Base-by-base conservation (phyloP, 2,113 vertebrate genomes). In the Albula goreensis region DNA sequence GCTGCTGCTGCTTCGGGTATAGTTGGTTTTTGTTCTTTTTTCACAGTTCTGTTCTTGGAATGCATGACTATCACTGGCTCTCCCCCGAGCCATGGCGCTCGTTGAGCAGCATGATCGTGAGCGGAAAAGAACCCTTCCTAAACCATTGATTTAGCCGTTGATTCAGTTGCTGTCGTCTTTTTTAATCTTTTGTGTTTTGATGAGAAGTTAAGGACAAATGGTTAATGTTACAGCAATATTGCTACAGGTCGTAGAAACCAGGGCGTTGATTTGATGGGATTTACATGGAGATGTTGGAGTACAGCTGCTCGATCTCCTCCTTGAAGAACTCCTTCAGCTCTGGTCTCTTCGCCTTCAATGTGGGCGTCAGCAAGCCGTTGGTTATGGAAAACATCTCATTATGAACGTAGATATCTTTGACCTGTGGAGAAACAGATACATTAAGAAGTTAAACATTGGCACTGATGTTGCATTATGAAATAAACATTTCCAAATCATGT, bases 261-360 rank as follows among this genome's bases (percentile, higher is more conserved):
- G 91, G 91, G 89, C 52, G 88, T 89, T 85, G 88, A 88, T 90
- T 90, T 0, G 0, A 50, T 89, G 86, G 83, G 87, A 93, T 98
- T 41, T 96, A 99, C 95, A 98, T 96, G 93, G 96, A 96, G 92
- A 96, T 96, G 90, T 94, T 94, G 89, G 95, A 96, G 92, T 99
- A 99, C 91, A 99, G 97, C 80, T 97, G 94, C 83, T 98, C 96
- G 80, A 99, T 98, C 92, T 97, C 96, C 85, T 88, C 94, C 94
- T 96, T 99, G 95, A 99, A 99, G 95, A 96, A 97, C 90, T 97
- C 97, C 95, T 96, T 97, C 86, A 99, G 95, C 92, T 99, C 97
- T 0, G 97, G 96, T 89, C 98, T 95, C 92, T 97, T 99, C 78
- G 98, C 97, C 94, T 99, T 99, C 89, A 99, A 90, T 0, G 98